Evolutionary conservation across 2,113 vertebrate species (phyloP).

Genomic region (Chloebia gouldiae): DNA sequence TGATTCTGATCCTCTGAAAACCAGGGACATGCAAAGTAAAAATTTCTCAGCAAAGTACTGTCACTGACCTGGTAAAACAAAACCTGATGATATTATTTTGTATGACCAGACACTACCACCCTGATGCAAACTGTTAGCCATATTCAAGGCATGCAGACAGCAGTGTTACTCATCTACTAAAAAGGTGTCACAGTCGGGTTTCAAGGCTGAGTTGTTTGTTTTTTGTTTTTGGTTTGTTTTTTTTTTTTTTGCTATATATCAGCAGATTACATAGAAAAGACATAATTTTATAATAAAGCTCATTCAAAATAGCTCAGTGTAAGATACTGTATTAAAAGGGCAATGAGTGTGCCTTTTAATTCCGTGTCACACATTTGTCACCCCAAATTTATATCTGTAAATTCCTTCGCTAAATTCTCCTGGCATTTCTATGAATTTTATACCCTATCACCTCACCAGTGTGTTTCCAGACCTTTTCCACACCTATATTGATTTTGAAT

Average conservation of each 20-base stretch:
- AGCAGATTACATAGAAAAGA: neutral
- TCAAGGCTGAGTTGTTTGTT: neutral
- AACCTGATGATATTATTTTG: neutral
- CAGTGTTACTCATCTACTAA: neutral
- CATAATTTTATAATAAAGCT: neutral
- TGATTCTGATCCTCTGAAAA: neutral
- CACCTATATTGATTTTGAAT: constrained; percentile 34
- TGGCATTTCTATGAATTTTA: constrained; percentile 22
- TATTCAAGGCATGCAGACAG: neutral
- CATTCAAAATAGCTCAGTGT: neutral
- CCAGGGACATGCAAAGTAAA: neutral
- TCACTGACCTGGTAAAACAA: neutral
- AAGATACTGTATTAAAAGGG: neutral
- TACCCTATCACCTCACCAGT: neutral
- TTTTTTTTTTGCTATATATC: neutral
- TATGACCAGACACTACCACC: neutral
- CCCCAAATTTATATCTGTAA: constrained; percentile 3
- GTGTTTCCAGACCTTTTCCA: constrained; percentile 42
- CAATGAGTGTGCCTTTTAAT: neutral
- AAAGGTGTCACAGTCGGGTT: neutral
- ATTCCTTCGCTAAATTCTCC: neutral
- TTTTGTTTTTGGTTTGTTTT: too few relatives aligned
- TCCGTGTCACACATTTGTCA: neutral
- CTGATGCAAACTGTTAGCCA: neutral
- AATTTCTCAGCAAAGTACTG: neutral